phyloP scores from a whole-genome alignment of 2,113 vertebrate genomes.

The Ciconia maguari region DNA sequence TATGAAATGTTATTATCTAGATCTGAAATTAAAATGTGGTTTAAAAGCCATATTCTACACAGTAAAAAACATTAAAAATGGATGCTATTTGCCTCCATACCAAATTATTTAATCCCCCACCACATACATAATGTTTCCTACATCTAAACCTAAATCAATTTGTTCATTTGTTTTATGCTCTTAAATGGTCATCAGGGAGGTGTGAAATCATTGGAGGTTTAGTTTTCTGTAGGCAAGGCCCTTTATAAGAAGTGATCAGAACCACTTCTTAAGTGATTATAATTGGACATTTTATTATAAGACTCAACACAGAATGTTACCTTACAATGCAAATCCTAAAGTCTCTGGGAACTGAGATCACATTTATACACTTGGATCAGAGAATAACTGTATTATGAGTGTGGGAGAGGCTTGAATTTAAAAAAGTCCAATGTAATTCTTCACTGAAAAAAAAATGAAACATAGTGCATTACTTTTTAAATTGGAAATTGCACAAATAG shows the following conservation, averaged over 20 bases:
- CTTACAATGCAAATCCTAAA: not conserved
- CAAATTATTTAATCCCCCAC: not conserved
- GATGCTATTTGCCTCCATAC: not conserved
- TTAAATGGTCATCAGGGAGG: not conserved
- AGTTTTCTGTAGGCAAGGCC: not conserved
- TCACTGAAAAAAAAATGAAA: not conserved
- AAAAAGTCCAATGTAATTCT: not conserved
- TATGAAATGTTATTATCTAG: not conserved
- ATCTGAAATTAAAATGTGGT: not conserved
- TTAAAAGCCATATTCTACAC: not conserved
- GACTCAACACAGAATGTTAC: not conserved
- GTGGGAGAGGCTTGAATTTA: not conserved
- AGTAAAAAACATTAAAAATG: not conserved
- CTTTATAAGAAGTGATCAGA: not conserved
- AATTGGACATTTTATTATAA: not conserved
- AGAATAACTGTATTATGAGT: not conserved
- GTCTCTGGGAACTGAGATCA: not conserved
- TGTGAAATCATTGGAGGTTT: not conserved
- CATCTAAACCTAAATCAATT: not conserved
- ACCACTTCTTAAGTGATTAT: not conserved
- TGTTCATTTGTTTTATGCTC: not conserved
- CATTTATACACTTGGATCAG: not conserved
- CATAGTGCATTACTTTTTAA: not conserved
- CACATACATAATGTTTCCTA: not conserved
- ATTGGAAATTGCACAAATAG: not conserved